Evolutionary conservation across 2,113 vertebrate species (phyloP).

Genomic region (Crocuta crocuta): DNA sequence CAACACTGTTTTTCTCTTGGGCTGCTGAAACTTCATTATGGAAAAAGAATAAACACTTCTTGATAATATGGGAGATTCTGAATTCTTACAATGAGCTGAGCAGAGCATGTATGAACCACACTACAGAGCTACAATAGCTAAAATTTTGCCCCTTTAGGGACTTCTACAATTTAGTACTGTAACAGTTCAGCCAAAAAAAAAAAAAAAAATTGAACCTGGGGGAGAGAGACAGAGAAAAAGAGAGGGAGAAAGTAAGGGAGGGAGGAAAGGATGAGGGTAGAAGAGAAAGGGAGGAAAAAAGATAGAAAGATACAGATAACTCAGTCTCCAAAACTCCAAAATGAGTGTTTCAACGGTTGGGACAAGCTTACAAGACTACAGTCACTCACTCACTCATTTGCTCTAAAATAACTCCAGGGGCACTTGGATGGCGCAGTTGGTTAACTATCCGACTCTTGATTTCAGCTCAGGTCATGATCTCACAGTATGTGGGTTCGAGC

Average conservation of each 20-base stretch:
- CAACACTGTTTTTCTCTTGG: not conserved
- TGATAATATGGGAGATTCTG: constrained; percentile 38
- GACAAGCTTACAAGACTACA: not conserved
- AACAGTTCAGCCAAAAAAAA: constrained; percentile 48
- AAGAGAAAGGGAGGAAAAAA: not conserved
- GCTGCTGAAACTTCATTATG: not conserved
- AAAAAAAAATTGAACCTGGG: not conserved
- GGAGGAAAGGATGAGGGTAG: not conserved
- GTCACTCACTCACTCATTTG: not conserved
- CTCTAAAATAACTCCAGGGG: constrained; percentile 1
- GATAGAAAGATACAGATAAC: not conserved
- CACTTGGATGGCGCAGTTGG: too few relatives aligned
- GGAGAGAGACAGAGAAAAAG: not conserved
- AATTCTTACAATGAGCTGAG: constrained; percentile 36
- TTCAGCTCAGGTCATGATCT: too few relatives aligned
- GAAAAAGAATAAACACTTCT: constrained; percentile 52
- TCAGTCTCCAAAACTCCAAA: constrained; percentile 21
- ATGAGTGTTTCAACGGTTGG: not conserved
- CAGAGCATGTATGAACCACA: not conserved
- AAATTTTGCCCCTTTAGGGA: constrained; percentile 13
- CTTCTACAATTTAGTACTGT: not conserved
- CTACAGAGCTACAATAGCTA: not conserved
- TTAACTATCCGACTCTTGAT: too few relatives aligned
- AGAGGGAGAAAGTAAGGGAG: not conserved
- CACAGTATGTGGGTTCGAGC: too few relatives aligned